Conservation (phyloP, 2,888 invertebrate genomes). For the Philonicus albiceps region DNA sequence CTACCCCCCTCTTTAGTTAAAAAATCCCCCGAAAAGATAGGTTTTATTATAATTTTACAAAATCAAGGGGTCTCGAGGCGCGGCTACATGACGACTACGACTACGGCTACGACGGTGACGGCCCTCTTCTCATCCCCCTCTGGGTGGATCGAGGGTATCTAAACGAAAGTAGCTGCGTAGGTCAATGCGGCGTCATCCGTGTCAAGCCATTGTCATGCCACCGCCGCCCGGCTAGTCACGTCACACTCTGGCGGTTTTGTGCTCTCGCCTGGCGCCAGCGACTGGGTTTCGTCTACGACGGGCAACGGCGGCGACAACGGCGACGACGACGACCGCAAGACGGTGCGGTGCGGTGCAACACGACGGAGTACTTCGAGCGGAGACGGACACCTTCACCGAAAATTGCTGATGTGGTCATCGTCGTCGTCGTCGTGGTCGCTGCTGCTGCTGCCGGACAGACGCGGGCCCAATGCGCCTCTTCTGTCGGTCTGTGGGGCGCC, state of each 20-base stretch:
- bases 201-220: not conserved
- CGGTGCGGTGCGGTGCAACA: not conserved
- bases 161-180: slow-evolving; percentile 8
- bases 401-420: not conserved
- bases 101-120: too few relatives aligned
- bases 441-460: too few relatives aligned
- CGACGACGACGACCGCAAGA: not conserved
- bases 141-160: too few relatives aligned
- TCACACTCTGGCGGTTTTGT: slow-evolving; percentile 22
- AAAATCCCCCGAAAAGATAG: not conserved
- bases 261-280: slow-evolving; percentile 23
- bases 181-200: slow-evolving; percentile 6
- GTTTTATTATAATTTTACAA: not conserved
- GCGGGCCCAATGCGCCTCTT: not conserved
- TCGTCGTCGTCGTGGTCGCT: too few relatives aligned
- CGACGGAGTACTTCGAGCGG: not conserved
- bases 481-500: not conserved
- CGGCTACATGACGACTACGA: not conserved
- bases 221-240: not conserved
- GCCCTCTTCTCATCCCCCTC: not conserved
- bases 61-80: not conserved
- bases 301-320: not conserved
- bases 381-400: not conserved
- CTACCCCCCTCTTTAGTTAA: not conserved
- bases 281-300: slow-evolving; percentile 18